Evolutionary conservation across 2,113 vertebrate genomes (phyloP).

Genomic region (Phodopus roborovskii): DNA sequence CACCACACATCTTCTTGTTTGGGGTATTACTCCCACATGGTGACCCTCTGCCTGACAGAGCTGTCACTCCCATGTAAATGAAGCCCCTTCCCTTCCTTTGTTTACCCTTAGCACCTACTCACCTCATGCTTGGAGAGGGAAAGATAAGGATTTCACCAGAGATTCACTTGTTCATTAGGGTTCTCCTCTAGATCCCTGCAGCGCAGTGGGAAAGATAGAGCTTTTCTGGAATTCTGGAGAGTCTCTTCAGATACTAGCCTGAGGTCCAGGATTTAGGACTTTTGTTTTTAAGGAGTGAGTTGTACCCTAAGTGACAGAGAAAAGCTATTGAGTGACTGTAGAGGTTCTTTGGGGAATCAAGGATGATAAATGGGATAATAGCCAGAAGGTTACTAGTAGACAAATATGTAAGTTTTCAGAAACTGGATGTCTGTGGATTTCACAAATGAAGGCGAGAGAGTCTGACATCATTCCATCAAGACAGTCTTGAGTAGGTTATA

Average conservation of each 20-base stretch:
- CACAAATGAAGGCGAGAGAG: neutral
- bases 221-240: neutral
- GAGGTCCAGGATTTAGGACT: neutral
- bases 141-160: neutral
- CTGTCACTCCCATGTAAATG: neutral
- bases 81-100: neutral
- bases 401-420: conserved; percentile 36
- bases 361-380: conserved; percentile 21
- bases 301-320: conserved; percentile 13
- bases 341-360: conserved; percentile 12
- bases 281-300: neutral
- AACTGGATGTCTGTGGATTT: neutral
- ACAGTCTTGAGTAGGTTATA: neutral
- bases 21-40: neutral
- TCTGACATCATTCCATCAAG: neutral
- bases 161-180: neutral
- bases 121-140: neutral
- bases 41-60: neutral
- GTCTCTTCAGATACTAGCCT: neutral
- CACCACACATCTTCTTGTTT: neutral
- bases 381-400: neutral
- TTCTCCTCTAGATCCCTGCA: neutral
- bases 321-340: conserved; percentile 38
- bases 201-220: neutral
- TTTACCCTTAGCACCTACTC: neutral